phyloP scores from a whole-genome alignment of 1,140 invertebrate genomes.

The Panulirus ornatus region DNA sequence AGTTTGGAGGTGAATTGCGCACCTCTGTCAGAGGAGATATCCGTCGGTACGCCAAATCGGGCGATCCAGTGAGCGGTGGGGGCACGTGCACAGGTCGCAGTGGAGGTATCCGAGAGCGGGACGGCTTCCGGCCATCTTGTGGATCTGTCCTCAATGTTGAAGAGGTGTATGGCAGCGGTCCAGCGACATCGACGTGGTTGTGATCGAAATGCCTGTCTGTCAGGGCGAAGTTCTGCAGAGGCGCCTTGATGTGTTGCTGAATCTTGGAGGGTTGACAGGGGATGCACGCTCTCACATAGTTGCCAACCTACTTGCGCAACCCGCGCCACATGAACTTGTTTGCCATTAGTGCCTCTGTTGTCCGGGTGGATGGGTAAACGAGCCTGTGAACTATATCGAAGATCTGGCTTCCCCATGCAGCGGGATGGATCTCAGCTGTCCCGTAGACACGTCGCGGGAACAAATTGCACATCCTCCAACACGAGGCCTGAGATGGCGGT shows the following conservation, averaged over 20 bases:
- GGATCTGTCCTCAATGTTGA: background rate
- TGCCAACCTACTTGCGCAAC: background rate
- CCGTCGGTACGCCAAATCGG: background rate
- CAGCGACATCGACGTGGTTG: background rate
- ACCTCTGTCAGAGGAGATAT: no score
- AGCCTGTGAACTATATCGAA: no score
- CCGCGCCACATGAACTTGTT: no score
- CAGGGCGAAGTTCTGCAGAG: no score
- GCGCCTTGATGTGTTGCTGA: no score
- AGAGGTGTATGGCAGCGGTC: background rate
- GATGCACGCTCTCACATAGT: background rate
- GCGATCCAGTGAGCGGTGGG: background rate
- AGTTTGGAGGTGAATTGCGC: background rate
- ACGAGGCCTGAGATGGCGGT: no score
- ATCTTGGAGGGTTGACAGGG: slow-evolving; percentile 5
- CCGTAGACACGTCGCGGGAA: background rate
- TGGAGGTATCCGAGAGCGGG: no score
- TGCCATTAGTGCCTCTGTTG: background rate
- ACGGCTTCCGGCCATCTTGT: background rate
- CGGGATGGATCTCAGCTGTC: background rate
- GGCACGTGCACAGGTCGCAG: no score
- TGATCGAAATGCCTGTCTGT: background rate
- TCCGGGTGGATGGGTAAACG: background rate
- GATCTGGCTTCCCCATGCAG: background rate
- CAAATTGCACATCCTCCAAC: slow-evolving; percentile 30